Conservation (phyloP, 2,888 invertebrate genomes). For the Lydus trimaculatus region DNA sequence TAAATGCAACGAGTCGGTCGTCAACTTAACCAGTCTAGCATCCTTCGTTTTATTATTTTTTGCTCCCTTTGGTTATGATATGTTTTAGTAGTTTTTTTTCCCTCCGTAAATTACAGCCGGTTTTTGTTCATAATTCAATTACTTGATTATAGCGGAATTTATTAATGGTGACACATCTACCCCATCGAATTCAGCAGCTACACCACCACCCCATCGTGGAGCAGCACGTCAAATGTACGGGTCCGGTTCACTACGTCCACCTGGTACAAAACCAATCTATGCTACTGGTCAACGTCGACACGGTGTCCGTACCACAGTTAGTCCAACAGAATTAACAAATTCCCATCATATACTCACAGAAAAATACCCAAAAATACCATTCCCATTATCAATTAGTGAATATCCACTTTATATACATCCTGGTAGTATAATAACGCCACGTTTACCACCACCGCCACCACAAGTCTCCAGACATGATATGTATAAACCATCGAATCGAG, state of each 20-base stretch:
- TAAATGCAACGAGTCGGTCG: background rate
- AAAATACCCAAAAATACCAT: slow-evolving; percentile 36
- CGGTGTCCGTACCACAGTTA: slow-evolving; percentile 55
- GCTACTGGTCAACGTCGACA: slow-evolving; percentile 54
- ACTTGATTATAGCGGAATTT: slow-evolving; percentile 17
- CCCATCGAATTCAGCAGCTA: slow-evolving; percentile 50
- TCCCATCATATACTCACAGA: background rate
- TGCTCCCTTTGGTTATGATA: background rate
- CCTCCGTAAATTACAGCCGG: background rate
- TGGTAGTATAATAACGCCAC: slow-evolving; percentile 19
- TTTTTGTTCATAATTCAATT: background rate
- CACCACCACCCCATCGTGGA: slow-evolving; percentile 62
- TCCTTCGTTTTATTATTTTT: background rate
- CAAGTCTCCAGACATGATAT: slow-evolving; percentile 13
- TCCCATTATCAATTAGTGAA: slow-evolving; percentile 43
- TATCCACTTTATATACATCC: slow-evolving; percentile 35
- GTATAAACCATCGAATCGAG: slow-evolving; percentile 32
- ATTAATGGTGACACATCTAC: slow-evolving; percentile 32
- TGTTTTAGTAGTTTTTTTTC: background rate
- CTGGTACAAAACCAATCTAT: slow-evolving; percentile 59
- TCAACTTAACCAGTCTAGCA: slow-evolving; percentile 4
- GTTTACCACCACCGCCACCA: background rate
- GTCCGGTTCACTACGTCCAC: slow-evolving; percentile 63
- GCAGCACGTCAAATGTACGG: slow-evolving; percentile 67
- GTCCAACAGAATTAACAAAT: slow-evolving; percentile 37